phyloP scores from a whole-genome alignment of 2,888 invertebrate species.

The Philereme vetulata region DNA sequence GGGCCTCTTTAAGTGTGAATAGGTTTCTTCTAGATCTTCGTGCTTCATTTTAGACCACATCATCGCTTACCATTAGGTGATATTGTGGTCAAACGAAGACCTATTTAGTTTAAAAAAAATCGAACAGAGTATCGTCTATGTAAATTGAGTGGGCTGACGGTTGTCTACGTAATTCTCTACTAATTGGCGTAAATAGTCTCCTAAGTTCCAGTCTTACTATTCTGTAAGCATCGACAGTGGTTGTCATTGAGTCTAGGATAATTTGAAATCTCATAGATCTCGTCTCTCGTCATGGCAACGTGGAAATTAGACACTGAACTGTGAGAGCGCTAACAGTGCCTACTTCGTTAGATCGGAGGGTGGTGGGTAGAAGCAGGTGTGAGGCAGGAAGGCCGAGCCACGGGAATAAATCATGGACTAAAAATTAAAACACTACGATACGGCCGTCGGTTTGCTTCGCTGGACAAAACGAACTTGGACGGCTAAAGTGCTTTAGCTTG shows the following conservation, averaged over 20 bases:
- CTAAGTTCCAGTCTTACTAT: slow-evolving; percentile 1
- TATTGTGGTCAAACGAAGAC: too few species aligned
- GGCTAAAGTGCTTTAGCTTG: background rate
- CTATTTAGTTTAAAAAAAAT: too few species aligned
- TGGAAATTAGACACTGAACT: slow-evolving; percentile 54
- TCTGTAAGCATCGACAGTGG: background rate
- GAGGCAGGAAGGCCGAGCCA: slow-evolving; percentile 33
- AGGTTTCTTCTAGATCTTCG: too few species aligned
- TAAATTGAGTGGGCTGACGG: background rate
- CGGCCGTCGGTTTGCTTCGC: background rate
- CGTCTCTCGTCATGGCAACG: slow-evolving; percentile 63
- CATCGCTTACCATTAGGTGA: too few species aligned
- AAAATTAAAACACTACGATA: slow-evolving; percentile 32
- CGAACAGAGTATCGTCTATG: background rate
- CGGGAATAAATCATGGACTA: slow-evolving; percentile 43
- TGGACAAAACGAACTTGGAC: slow-evolving; percentile 3
- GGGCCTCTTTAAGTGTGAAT: too few species aligned
- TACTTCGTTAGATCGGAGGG: slow-evolving; percentile 24
- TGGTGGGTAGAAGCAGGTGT: slow-evolving; percentile 27
- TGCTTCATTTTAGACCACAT: too few species aligned
- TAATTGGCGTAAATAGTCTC: slow-evolving; percentile 10
- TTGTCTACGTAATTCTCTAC: background rate
- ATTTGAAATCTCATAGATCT: slow-evolving; percentile 32
- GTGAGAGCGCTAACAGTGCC: slow-evolving; percentile 46
- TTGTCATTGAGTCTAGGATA: slow-evolving; percentile 10